Conservation (phyloP, 2,113 vertebrate genomes). For the Solea senegalensis region DNA sequence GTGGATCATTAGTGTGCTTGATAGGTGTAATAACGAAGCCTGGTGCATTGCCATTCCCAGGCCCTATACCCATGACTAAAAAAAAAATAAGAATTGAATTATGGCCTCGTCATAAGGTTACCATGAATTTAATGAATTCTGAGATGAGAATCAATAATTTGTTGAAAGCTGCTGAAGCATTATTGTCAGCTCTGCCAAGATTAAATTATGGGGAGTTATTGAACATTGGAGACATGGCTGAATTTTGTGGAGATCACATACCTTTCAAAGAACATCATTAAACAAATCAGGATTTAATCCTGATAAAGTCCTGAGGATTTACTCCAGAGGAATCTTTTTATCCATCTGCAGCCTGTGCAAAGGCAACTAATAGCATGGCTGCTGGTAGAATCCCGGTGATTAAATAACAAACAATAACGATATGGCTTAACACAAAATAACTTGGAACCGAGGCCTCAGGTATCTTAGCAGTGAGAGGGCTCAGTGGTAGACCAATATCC, state of each 20-base stretch:
- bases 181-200: constrained; percentile 51
- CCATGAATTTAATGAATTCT: constrained; percentile 58
- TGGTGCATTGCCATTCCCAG: constrained; percentile 48
- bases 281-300: constrained; percentile 47
- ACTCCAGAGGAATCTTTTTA: constrained; percentile 8
- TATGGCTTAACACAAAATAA: not conserved
- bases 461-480: not conserved
- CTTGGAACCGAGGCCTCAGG: not conserved
- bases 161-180: constrained; percentile 64
- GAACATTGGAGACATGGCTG: constrained; percentile 32
- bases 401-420: not conserved
- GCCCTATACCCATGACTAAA: constrained; percentile 49
- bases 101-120: constrained; percentile 65
- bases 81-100: constrained; percentile 58
- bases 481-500: not conserved
- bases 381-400: not conserved
- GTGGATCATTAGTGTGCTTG: constrained; percentile 74
- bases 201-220: constrained; percentile 37
- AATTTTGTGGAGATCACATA: constrained; percentile 33
- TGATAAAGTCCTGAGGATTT: constrained; percentile 30
- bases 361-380: constrained; percentile 5
- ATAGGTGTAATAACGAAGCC: constrained; percentile 68
- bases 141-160: constrained; percentile 62
- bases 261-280: constrained; percentile 33
- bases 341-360: constrained; percentile 7